Evolutionary conservation across 2,888 invertebrate genomes (phyloP).

Genomic region (Limnephilus marmoratus): DNA sequence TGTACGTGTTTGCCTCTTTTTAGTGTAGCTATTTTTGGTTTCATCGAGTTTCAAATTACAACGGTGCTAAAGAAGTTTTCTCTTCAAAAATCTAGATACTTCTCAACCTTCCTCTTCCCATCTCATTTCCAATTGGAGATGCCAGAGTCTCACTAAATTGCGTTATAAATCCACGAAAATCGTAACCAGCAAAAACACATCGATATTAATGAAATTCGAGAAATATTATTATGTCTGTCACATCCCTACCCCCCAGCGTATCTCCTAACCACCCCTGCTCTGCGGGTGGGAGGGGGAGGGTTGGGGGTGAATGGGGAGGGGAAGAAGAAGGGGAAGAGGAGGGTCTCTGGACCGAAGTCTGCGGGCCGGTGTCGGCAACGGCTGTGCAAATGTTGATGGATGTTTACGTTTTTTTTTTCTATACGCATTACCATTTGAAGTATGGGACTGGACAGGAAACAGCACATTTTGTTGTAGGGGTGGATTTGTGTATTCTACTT

Average conservation of each 20-base stretch:
- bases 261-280: neutral
- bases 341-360: constrained; percentile 1
- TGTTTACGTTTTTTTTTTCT: constrained; percentile 15
- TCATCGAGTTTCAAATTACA: too few relatives aligned
- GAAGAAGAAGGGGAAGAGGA: neutral
- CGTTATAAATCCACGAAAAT: neutral
- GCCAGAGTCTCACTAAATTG: neutral
- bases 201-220: neutral
- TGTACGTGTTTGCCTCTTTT: too few relatives aligned
- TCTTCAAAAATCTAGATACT: too few relatives aligned
- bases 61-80: too few relatives aligned
- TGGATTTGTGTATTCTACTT: neutral
- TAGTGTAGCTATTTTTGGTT: too few relatives aligned
- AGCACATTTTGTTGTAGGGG: neutral
- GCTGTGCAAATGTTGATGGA: constrained; percentile 42
- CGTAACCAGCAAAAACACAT: neutral
- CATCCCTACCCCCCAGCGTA: neutral
- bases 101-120: too few relatives aligned
- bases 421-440: constrained; percentile 24
- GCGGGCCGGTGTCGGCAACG: constrained; percentile 24
- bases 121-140: too few relatives aligned
- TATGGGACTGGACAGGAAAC: constrained; percentile 3
- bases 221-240: neutral
- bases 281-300: neutral
- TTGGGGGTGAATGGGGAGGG: neutral